Evolutionary conservation across 2,888 invertebrate species (phyloP).

Genomic region (Drosophila dives): DNA sequence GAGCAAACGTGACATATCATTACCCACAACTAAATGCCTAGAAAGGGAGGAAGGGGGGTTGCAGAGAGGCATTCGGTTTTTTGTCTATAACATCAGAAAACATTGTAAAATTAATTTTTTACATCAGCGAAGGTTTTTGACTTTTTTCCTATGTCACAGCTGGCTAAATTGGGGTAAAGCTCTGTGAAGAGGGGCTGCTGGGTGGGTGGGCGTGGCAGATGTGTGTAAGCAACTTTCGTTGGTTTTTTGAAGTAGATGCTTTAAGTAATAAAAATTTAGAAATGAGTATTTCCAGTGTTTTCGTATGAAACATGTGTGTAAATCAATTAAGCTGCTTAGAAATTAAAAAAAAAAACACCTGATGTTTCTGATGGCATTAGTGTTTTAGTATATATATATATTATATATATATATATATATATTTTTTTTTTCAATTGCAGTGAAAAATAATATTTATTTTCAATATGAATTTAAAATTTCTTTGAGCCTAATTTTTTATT

Average conservation of each 20-base stretch:
- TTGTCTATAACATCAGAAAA: slow-evolving; percentile 59
- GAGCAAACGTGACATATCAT: slow-evolving; percentile 72
- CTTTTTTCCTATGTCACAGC: slow-evolving; percentile 23
- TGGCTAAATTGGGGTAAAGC: slow-evolving; percentile 18
- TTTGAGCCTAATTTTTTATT: neutral
- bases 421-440: neutral
- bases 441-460: neutral
- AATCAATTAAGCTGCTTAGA: neutral
- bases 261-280: neutral
- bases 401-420: neutral
- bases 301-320: neutral
- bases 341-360: neutral
- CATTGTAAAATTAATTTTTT: slow-evolving; percentile 30
- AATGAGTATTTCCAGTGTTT: neutral
- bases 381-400: neutral
- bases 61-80: slow-evolving; percentile 11
- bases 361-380: neutral
- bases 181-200: neutral
- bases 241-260: neutral
- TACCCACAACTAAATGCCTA: slow-evolving; percentile 28
- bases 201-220: neutral
- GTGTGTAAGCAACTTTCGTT: slow-evolving; percentile 1
- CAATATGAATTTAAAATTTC: neutral
- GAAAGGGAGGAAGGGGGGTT: neutral
- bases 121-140: slow-evolving; percentile 39